phyloP scores from a whole-genome alignment of 1,140 invertebrate species.

The Bombus consobrinus region DNA sequence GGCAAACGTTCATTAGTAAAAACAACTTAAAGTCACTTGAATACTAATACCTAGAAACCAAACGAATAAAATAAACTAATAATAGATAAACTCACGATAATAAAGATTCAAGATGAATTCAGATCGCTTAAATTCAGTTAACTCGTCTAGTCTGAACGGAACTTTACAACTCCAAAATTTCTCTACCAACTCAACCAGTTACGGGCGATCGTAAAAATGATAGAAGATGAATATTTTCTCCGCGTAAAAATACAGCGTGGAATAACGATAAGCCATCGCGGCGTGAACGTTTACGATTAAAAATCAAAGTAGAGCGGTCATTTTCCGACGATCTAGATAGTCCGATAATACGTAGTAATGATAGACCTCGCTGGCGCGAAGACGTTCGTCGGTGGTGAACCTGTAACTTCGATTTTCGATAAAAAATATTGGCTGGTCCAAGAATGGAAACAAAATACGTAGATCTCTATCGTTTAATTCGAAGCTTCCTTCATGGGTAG shows the following conservation, averaged over 20 bases:
- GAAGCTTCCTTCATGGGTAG: not conserved
- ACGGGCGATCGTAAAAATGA: not conserved
- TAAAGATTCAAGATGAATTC: not conserved
- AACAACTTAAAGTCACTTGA: too few species aligned
- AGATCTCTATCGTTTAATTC: conserved; percentile 12
- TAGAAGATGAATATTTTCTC: not conserved
- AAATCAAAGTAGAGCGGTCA: not conserved
- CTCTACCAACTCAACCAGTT: not conserved
- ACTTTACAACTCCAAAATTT: not conserved
- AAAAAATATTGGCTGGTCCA: not conserved
- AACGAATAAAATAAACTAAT: not conserved
- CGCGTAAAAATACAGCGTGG: not conserved
- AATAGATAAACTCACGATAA: not conserved
- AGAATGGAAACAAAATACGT: not conserved
- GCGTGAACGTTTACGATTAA: not conserved
- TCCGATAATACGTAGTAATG: not conserved
- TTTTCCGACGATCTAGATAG: not conserved
- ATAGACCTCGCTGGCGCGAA: not conserved
- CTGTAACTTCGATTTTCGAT: conserved; percentile 2
- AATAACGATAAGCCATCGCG: not conserved
- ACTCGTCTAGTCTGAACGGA: not conserved
- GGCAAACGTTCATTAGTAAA: too few species aligned
- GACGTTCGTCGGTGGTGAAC: too few species aligned
- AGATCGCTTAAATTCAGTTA: not conserved
- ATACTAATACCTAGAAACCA: too few species aligned